Evolutionary conservation across 2,888 invertebrate species (phyloP).

Genomic region (Euproctis similis): DNA sequence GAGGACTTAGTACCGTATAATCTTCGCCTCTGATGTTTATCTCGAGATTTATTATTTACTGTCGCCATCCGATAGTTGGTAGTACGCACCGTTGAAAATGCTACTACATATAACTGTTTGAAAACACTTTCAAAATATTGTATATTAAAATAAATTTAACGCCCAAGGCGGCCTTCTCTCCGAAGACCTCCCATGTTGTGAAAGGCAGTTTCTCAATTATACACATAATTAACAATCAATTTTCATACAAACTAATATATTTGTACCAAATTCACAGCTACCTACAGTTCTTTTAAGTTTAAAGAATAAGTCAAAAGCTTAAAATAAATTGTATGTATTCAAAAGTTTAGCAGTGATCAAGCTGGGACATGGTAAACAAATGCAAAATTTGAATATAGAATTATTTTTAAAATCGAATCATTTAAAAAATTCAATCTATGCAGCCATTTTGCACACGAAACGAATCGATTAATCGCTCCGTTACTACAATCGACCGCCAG

Average conservation of each 20-base stretch:
- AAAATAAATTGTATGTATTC: too few species aligned
- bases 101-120: conserved; percentile 51
- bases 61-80: conserved; percentile 71
- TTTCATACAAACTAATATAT: too few species aligned
- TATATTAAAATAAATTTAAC: conserved; percentile 18
- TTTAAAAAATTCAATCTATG: conserved; percentile 49
- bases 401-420: conserved; percentile 45
- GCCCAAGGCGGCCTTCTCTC: conserved; percentile 19
- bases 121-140: conserved; percentile 21
- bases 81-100: conserved; percentile 61
- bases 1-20: conserved; percentile 68
- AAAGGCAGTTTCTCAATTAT: conserved; percentile 24
- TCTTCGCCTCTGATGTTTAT: conserved; percentile 73
- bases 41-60: conserved; percentile 71
- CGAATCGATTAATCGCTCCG: conserved; percentile 72
- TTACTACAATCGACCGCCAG: conserved; percentile 57
- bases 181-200: conserved; percentile 43
- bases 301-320: too few species aligned
- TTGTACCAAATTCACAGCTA: too few species aligned
- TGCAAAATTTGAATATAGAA: conserved; percentile 34
- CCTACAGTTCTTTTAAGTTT: too few species aligned
- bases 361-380: too few species aligned
- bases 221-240: too few species aligned
- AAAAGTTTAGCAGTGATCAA: too few species aligned
- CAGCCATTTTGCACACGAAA: conserved; percentile 59